Evolutionary conservation across 2,797 vertebrate genomes (phyloP).

Genomic region (Synaphobranchus kaupii): DNA sequence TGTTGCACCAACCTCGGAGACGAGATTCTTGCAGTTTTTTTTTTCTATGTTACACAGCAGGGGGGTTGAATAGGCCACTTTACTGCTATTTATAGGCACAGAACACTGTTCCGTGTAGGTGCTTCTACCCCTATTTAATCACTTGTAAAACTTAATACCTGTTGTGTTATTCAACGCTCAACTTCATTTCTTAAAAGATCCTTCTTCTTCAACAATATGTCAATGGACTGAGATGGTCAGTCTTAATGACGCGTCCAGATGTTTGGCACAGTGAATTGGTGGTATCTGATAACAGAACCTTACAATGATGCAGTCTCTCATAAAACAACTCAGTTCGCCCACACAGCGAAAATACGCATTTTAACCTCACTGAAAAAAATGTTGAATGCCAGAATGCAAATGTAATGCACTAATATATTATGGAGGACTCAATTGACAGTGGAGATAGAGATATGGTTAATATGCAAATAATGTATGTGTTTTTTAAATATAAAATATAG

Average conservation of each 20-base stretch:
- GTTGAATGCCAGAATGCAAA: conserved; percentile 55
- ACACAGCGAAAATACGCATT: conserved; percentile 65
- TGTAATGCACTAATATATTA: conserved; percentile 53
- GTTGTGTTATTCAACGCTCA: background rate
- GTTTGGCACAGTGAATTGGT: conserved; percentile 44
- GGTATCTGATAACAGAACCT: conserved; percentile 38
- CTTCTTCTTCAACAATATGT: background rate
- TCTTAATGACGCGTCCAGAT: conserved; percentile 56
- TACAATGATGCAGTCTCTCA: conserved; percentile 57
- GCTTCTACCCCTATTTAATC: background rate
- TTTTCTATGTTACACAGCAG: background rate
- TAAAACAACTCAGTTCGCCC: conserved; percentile 31
- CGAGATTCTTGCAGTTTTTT: background rate
- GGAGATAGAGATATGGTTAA: background rate
- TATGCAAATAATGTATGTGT: background rate
- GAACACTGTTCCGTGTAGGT: background rate
- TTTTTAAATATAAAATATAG: conserved; percentile 37
- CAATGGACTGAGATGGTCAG: conserved; percentile 37
- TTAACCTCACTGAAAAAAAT: conserved; percentile 58
- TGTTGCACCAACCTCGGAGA: background rate
- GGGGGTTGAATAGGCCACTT: background rate
- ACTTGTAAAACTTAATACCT: background rate
- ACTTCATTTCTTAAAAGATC: background rate
- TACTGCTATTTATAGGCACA: background rate
- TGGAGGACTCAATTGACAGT: background rate